phyloP scores from a whole-genome alignment of 2,113 vertebrate genomes.

The Clinocottus analis region DNA sequence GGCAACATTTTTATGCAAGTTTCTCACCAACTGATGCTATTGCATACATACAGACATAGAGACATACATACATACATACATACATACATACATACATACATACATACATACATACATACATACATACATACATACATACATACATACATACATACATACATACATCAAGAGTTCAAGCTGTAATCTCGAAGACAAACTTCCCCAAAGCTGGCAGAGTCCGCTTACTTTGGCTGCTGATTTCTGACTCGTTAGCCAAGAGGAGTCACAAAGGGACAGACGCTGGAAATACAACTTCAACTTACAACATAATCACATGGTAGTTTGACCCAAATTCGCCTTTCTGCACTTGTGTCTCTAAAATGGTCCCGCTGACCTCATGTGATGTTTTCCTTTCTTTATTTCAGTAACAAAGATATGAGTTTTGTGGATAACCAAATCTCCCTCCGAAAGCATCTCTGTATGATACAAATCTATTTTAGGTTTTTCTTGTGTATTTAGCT shows the following conservation, averaged over 20 bases:
- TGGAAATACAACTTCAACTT: conserved; percentile 46
- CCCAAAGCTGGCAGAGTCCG: background rate
- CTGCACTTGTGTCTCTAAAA: conserved; percentile 26
- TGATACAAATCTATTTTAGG: conserved; percentile 7
- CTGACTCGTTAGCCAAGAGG: conserved; percentile 21
- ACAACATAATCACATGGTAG: conserved; percentile 64
- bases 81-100: too few species aligned
- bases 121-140: too few species aligned
- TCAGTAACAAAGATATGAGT: conserved; percentile 9
- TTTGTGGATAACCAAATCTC: conserved; percentile 25
- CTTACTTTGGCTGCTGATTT: conserved; percentile 25
- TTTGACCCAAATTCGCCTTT: conserved; percentile 38
- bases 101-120: too few species aligned
- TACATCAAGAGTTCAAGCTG: background rate
- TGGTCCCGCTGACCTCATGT: conserved; percentile 37
- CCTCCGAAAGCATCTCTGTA: conserved; percentile 13
- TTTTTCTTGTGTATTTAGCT: conserved; percentile 3
- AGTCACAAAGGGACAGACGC: conserved; percentile 24
- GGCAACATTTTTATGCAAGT: background rate
- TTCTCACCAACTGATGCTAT: conserved; percentile 18
- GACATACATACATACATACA: too few species aligned
- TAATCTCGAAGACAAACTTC: conserved; percentile 35
- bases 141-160: too few species aligned
- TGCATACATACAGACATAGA: too few species aligned
- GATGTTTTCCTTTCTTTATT: conserved; percentile 17